Evolutionary conservation across 2,888 invertebrate species (phyloP).

Genomic region (Pterostichus niger): DNA sequence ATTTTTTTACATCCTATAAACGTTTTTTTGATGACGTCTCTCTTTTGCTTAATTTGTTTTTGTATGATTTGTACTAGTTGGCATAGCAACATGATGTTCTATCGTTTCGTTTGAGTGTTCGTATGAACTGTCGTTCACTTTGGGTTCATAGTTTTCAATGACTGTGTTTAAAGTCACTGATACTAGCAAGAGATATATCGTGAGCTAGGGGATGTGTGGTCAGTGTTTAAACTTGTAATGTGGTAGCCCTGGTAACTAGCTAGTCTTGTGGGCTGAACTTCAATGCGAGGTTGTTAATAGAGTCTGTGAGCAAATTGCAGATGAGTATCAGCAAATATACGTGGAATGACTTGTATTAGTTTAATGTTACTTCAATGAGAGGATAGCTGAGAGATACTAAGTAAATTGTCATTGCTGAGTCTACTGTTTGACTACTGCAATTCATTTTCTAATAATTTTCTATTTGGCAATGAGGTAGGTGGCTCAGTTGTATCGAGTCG

Average conservation of each 20-base stretch:
- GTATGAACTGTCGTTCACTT: too few species aligned
- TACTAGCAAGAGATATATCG: too few species aligned
- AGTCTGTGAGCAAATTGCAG: conserved; percentile 5
- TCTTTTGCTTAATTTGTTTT: too few species aligned
- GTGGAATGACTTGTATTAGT: conserved; percentile 37
- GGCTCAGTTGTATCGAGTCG: too few species aligned
- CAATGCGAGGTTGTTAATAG: background rate
- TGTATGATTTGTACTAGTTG: background rate
- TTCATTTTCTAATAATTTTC: too few species aligned
- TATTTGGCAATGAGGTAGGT: too few species aligned
- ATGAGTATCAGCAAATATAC: conserved; percentile 26
- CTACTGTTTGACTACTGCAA: background rate
- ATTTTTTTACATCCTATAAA: too few species aligned
- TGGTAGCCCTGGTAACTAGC: background rate
- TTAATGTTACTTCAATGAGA: background rate
- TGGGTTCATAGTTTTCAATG: too few species aligned
- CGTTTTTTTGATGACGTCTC: too few species aligned
- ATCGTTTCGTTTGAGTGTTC: too few species aligned
- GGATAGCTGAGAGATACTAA: background rate
- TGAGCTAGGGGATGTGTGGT: background rate
- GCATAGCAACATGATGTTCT: too few species aligned
- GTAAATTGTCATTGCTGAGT: conserved; percentile 18
- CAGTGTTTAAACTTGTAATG: conserved; percentile 12
- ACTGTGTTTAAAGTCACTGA: too few species aligned
- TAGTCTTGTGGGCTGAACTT: background rate